Percentiles rank a stretch among this genome's conserved stretches.
Conservation (phyloP, 2,888 invertebrate genomes). For the Hirtodrosophila duncani region DNA sequence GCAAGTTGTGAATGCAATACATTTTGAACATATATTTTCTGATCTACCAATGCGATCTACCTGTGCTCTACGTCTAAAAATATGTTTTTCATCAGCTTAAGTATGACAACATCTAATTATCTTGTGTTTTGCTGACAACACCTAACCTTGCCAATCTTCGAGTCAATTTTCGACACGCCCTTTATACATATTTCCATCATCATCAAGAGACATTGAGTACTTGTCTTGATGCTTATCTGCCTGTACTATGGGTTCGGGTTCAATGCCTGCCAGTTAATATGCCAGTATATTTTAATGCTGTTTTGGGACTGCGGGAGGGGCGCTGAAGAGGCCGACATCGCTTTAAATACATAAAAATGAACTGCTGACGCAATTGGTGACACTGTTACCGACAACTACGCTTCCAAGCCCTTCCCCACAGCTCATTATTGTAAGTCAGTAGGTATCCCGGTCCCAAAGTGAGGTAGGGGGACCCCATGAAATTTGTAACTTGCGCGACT, state of each 20-base stretch:
- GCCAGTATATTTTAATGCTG: conserved; percentile 38
- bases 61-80: too few species aligned
- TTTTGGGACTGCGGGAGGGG: conserved; percentile 50
- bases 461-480: too few species aligned
- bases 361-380: conserved; percentile 46
- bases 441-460: too few species aligned
- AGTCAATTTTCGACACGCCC: conserved; percentile 10
- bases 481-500: conserved; percentile 32
- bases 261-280: conserved; percentile 34
- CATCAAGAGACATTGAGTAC: conserved; percentile 35
- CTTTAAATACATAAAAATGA: conserved; percentile 58
- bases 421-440: too few species aligned
- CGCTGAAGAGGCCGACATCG: conserved; percentile 27
- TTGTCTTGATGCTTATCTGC: conserved; percentile 13
- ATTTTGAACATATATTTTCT: too few species aligned
- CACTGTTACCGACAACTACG: too few species aligned
- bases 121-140: conserved; percentile 14
- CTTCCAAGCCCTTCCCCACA: too few species aligned
- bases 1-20: too few species aligned
- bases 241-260: not conserved
- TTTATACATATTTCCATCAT: not conserved
- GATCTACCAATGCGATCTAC: too few species aligned
- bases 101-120: too few species aligned
- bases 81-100: too few species aligned
- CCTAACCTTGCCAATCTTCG: conserved; percentile 15